Evolutionary conservation across 2,888 invertebrate genomes (phyloP).

Genomic region (Isoperla grammatica): DNA sequence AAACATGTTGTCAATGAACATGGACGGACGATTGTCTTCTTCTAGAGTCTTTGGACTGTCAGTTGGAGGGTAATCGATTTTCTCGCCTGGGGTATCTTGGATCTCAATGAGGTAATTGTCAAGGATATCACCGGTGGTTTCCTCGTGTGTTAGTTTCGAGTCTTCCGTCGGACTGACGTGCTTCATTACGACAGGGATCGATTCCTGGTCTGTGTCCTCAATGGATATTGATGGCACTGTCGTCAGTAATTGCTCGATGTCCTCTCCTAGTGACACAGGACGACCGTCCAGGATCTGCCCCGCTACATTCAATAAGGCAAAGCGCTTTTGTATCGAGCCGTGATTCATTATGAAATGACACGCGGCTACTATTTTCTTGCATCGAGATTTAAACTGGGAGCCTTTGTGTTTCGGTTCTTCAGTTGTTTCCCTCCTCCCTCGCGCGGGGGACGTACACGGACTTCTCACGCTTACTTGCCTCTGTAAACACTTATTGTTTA

Average conservation of each 20-base stretch:
- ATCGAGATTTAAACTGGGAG: not conserved
- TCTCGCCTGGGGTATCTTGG: too few species aligned
- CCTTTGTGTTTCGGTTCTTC: not conserved
- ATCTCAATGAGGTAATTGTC: too few species aligned
- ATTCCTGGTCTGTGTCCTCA: too few species aligned
- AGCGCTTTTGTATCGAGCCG: conserved; percentile 16
- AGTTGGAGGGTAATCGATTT: too few species aligned
- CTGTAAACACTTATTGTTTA: not conserved
- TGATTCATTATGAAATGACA: conserved; percentile 24
- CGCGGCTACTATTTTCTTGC: conserved; percentile 6
- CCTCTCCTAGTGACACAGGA: conserved; percentile 12
- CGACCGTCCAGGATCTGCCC: conserved; percentile 24
- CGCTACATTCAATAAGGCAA: conserved; percentile 23
- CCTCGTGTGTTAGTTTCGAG: too few species aligned
- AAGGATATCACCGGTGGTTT: too few species aligned
- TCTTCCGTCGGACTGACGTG: too few species aligned
- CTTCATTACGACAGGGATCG: too few species aligned
- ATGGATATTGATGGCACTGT: too few species aligned
- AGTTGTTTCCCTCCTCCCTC: not conserved
- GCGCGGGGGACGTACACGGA: not conserved
- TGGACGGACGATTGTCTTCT: too few species aligned
- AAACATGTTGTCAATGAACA: too few species aligned
- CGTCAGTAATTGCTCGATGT: not conserved
- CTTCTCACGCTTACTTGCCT: not conserved
- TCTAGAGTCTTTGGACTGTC: too few species aligned